A percentile compares a stretch with the other conserved stretches of the same genome.
These are phyloP conservation scores for Cromileptes altivelis DNA, from an alignment of 2,113 vertebrate genomes.

Conservation along the genomic window DNA sequence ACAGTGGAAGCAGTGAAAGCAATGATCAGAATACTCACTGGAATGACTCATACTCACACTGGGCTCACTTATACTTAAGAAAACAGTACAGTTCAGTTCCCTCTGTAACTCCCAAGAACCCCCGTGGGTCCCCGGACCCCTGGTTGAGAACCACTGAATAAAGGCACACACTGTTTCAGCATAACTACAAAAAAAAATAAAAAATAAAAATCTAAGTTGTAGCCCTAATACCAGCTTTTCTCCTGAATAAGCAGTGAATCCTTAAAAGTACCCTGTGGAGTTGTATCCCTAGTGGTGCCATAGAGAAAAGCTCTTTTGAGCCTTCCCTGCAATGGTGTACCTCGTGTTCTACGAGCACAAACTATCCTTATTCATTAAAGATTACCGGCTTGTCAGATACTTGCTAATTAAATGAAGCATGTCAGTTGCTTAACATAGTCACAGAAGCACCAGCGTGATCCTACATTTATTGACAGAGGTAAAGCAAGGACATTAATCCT, in stretches of 20 bases:
- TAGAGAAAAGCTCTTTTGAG: neutral
- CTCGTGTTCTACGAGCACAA: neutral
- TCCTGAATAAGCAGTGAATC: neutral
- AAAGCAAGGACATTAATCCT: slow-evolving; percentile 62
- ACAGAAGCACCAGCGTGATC: slow-evolving; percentile 10
- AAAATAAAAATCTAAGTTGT: neutral
- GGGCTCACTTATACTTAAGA: too few relatives aligned
- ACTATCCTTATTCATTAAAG: slow-evolving; percentile 16
- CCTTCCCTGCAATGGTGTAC: neutral
- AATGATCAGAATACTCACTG: too few relatives aligned
- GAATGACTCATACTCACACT: too few relatives aligned
- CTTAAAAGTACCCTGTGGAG: neutral
- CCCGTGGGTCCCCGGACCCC: too few relatives aligned
- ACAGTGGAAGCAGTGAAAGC: too few relatives aligned
- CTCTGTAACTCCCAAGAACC: too few relatives aligned
- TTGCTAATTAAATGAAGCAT: slow-evolving; percentile 28
- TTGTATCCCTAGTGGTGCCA: neutral
- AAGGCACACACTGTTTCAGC: neutral
- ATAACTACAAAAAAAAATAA: neutral
- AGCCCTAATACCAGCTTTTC: neutral
- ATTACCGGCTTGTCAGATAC: slow-evolving; percentile 16
- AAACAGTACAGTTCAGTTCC: too few relatives aligned
- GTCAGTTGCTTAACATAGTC: slow-evolving; percentile 3
- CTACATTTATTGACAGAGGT: slow-evolving; percentile 27
- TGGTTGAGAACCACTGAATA: neutral